Evolutionary conservation across 2,888 invertebrate genomes (phyloP), one percentile per base, ranked within the genome.

Genomic region (Schrankia costaestrigalis): DNA sequence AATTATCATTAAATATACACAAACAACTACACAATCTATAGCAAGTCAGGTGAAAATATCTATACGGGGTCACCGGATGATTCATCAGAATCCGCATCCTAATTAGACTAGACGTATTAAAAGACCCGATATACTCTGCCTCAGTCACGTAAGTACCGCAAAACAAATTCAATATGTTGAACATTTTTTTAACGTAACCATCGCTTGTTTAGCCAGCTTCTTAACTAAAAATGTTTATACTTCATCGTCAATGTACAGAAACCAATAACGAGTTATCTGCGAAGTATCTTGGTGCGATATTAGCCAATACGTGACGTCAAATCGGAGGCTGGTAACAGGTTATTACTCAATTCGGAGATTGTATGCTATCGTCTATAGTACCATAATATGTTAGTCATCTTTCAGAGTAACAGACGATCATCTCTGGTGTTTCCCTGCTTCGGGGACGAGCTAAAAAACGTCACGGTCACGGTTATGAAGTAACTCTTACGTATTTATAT

Each of bases 41-140:
- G 17, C 13, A 49, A 41, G 25, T 30, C 17, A 50, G 31, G 43
- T 49, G 41, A 46, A 51, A 53, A 50, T 13, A 56, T 55, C 43
- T 31, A 53, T 55, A 50, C 50, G 46, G 44, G 56, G 56, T 46
- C 47, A 52, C 27, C 17, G 34, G 35, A 52, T 80, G 78, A 79
- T 41, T 80, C 79, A 78, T 51, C 50, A 59, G 61, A 64, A 64
- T 68, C 56, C 54, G 49, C 48, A 48, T 58, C 56, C 68, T 61
- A 63, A 62, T 72, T 63, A 62, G n/a, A 60, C 60, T 60, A 69
- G n/a, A 68, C 74, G 75, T 75, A 67, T 66, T 61, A 62, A 58
- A 63, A 62, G 63, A 63, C 64, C 47, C 46, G 58, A 56, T 47
- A 38, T 62, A 67, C 54, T 47, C 35, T 42, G 41, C 40, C 48